phyloP scores from a whole-genome alignment of 1,140 invertebrate species.

The Mamestra configurata region DNA sequence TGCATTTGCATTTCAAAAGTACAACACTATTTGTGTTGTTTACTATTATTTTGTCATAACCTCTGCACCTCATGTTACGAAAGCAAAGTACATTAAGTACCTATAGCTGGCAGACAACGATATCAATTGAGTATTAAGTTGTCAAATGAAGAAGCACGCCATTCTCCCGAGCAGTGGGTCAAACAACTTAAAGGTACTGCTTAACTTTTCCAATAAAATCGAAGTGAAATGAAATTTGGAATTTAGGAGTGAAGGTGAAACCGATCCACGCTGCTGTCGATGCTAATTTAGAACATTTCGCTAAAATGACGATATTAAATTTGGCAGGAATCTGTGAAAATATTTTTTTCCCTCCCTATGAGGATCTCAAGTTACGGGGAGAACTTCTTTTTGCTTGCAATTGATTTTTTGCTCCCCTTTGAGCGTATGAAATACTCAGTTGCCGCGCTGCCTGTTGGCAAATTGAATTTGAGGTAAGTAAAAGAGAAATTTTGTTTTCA shows the following conservation, averaged over 20 bases:
- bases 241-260: constrained; percentile 74
- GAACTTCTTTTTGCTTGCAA: constrained; percentile 28
- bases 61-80: too few species aligned
- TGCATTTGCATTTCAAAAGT: too few species aligned
- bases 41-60: too few species aligned
- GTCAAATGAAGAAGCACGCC: constrained; percentile 11
- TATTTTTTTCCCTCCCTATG: constrained; percentile 42
- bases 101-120: too few species aligned
- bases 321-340: constrained; percentile 51
- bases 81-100: too few species aligned
- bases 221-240: constrained; percentile 80
- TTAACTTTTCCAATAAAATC: constrained; percentile 82
- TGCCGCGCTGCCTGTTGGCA: constrained; percentile 2
- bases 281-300: constrained; percentile 65
- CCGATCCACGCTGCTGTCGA: constrained; percentile 61
- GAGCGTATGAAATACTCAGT: background rate
- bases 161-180: constrained; percentile 34
- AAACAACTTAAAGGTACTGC: constrained; percentile 63
- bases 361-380: constrained; percentile 27
- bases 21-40: too few species aligned
- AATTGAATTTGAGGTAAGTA: constrained; percentile 36
- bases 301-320: constrained; percentile 58
- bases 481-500: constrained; percentile 28
- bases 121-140: background rate
- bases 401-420: constrained; percentile 42